A percentile compares a stretch with the other conserved stretches of the same genome.
Evolutionary conservation across 2,888 invertebrate genomes (phyloP).

Genomic region (Rhagophthalmus giganteus): DNA sequence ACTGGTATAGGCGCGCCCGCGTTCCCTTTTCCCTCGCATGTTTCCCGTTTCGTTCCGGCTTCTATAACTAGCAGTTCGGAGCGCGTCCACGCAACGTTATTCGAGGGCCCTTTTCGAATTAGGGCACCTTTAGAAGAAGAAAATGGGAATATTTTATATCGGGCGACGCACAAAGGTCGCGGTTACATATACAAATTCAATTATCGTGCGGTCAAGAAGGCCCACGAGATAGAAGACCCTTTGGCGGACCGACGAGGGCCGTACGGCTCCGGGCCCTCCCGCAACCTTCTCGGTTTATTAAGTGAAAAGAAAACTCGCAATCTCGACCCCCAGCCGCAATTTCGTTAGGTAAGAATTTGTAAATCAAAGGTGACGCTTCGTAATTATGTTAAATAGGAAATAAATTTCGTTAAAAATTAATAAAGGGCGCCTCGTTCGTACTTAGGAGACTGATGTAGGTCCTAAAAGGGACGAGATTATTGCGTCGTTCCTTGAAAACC

Average conservation of each 20-base stretch:
- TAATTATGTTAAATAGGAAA: constrained; percentile 3
- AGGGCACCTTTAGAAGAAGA: constrained; percentile 4
- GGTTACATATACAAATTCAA: constrained; percentile 23
- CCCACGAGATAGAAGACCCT: constrained; percentile 16
- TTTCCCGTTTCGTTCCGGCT: constrained; percentile 5
- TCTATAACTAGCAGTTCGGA: constrained; percentile 9
- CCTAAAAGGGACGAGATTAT: constrained; percentile 7
- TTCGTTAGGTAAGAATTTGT: constrained; percentile 11
- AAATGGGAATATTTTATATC: constrained; percentile 18
- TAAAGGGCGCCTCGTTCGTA: background rate
- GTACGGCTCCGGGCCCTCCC: constrained; percentile 18
- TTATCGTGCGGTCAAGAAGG: constrained; percentile 27
- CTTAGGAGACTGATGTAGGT: background rate
- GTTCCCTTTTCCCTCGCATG: background rate
- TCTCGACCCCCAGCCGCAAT: constrained; percentile 9
- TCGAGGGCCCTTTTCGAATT: constrained; percentile 14
- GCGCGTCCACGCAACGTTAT: constrained; percentile 18
- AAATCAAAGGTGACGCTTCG: constrained; percentile 11
- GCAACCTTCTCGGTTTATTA: constrained; percentile 18
- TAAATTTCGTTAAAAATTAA: constrained; percentile 1
- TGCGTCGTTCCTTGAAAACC: constrained; percentile 12
- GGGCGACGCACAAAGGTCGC: constrained; percentile 19
- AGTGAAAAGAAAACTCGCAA: constrained; percentile 15
- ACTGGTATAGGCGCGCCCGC: too few species aligned
- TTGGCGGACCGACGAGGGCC: constrained; percentile 13